phyloP scores from a whole-genome alignment of 2,888 invertebrate species.

The Serrognathus titanus region DNA sequence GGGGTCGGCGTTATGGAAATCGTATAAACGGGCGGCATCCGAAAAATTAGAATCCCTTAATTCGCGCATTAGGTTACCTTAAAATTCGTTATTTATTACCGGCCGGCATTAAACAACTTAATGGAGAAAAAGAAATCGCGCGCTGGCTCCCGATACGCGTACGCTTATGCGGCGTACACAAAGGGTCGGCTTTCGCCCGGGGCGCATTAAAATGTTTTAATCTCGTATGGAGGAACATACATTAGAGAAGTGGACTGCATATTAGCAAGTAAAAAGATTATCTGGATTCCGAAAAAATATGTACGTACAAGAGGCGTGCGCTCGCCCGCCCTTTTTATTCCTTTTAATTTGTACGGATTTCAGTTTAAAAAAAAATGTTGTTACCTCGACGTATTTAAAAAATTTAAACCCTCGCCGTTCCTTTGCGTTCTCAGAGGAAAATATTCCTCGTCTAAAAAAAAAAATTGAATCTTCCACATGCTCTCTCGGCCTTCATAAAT shows the following conservation, averaged over 20 bases:
- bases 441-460: too few species aligned
- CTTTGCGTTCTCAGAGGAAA: too few species aligned
- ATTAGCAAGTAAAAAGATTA: conserved; percentile 47
- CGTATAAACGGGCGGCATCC: conserved; percentile 19
- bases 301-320: neutral
- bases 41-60: conserved; percentile 40
- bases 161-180: conserved; percentile 9
- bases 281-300: conserved; percentile 18
- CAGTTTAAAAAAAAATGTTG: neutral
- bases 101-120: conserved; percentile 29
- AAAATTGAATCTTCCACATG: too few species aligned
- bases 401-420: too few species aligned
- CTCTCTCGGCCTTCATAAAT: too few species aligned
- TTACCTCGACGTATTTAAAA: too few species aligned
- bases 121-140: conserved; percentile 35
- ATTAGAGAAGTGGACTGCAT: conserved; percentile 33
- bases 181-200: conserved; percentile 33
- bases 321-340: neutral
- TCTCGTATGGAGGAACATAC: conserved; percentile 37
- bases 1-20: neutral
- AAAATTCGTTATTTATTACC: conserved; percentile 43
- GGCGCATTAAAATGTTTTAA: conserved; percentile 40
- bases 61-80: conserved; percentile 41
- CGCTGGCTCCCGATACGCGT: neutral
- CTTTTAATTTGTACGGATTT: conserved; percentile 1